Evolutionary conservation across 1,140 invertebrate genomes (phyloP), one percentile per base, ranked within the genome.

Genomic region (Nasonia giraulti): DNA sequence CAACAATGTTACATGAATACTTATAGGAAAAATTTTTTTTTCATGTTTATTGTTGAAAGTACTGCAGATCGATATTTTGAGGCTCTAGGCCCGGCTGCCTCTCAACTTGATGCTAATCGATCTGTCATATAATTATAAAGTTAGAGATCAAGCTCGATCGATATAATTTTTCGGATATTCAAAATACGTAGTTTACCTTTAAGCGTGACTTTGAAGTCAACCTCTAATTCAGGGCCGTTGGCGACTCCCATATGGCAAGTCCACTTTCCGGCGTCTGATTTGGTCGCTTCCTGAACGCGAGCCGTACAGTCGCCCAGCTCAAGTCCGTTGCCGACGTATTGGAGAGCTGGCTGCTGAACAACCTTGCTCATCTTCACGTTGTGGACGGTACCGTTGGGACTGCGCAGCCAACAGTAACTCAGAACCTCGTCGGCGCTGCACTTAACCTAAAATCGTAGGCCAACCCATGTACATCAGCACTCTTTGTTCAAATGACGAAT

Each of bases 321-420:
- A 10, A 92, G 68, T 31, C 91, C 89, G 17, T 86, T 80, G 62
- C 90, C 90, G 55, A 85, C 68, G 71, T 91, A 91, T 50, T 86
- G 79, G 23, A 78, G 66, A 14, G 40, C 20, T 7, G 55, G 62
- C 50, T 10, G 11, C 44, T 37, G 12, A 0, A 8, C 11, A 17
- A 55, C 10, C 1, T 82, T 50, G 3, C 5, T 12, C 23, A n/a
- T 8, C 5, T 11, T 3, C 2, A 82, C 71, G 4, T 12, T 73
- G 40, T 79, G 90, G 31, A 71, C 77, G 33, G 88, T 90, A 27
- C 90, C 89, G 78, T 91, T 91, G 14, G 90, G 90, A 87, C 89
- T 90, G 78, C 86, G 85, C 17, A 92, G 79, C 89, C 90, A 91
- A 80, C 91, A 92, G 77, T 92, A 92, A 55, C 88, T 87, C 83